phyloP scores from a whole-genome alignment of 1,140 invertebrate genomes.

The Platyscapa corneri region DNA sequence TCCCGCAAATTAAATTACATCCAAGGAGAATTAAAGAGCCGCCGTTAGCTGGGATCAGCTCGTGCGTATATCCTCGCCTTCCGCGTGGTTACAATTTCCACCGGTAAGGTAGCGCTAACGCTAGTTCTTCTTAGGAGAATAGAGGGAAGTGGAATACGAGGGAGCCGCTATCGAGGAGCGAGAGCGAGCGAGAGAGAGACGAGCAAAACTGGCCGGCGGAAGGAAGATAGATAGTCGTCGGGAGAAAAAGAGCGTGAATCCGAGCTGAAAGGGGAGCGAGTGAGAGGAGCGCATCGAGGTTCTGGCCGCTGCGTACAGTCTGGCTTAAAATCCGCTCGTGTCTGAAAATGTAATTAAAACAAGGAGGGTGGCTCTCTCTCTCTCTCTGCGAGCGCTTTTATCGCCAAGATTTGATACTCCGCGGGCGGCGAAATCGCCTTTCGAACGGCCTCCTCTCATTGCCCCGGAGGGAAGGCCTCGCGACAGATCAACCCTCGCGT shows the following conservation, averaged over 20 bases:
- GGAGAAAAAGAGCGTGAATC: neutral
- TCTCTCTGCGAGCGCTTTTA: too few relatives aligned
- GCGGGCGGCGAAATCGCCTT: too few relatives aligned
- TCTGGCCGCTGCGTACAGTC: neutral
- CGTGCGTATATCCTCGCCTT: neutral
- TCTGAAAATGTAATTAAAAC: neutral
- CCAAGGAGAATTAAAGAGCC: neutral
- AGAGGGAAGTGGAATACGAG: neutral
- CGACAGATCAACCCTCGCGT: too few relatives aligned
- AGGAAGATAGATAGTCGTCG: neutral
- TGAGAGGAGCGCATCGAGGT: neutral
- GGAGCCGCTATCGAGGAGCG: neutral
- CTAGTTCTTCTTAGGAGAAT: neutral
- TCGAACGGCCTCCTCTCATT: neutral
- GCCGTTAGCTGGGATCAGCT: neutral
- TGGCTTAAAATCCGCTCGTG: neutral
- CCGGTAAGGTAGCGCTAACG: conserved; percentile 5
- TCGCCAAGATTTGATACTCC: too few relatives aligned
- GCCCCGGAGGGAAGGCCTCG: too few relatives aligned
- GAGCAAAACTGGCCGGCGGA: neutral
- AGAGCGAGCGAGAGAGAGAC: neutral
- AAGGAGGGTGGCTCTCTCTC: neutral
- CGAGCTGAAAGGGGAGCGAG: neutral
- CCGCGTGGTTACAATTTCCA: neutral
- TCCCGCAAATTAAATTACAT: neutral